Evolutionary conservation across 2,888 invertebrate species (phyloP).

Genomic region (Balanococcus diminutus): DNA sequence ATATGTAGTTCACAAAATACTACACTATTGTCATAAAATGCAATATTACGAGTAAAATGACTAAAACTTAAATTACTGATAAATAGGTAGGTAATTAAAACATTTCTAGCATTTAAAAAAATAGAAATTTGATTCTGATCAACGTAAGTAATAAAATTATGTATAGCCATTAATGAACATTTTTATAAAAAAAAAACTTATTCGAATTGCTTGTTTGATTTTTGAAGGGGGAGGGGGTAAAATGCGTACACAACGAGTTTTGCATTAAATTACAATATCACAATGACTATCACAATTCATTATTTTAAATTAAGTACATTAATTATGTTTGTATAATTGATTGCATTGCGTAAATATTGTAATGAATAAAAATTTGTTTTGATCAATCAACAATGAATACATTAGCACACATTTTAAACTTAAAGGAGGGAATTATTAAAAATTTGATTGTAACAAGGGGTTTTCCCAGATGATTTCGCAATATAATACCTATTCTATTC

Average conservation of each 20-base stretch:
- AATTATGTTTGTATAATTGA: slow-evolving; percentile 3
- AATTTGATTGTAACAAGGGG: background rate
- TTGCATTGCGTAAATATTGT: background rate
- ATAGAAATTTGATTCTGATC: background rate
- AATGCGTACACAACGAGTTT: background rate
- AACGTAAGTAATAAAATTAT: background rate
- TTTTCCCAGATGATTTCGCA: background rate
- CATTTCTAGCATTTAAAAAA: background rate
- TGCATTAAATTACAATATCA: slow-evolving; percentile 27
- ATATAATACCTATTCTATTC: background rate
- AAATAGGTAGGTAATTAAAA: background rate
- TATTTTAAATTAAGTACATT: slow-evolving; percentile 22
- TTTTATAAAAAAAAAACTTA: background rate
- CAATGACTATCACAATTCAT: slow-evolving; percentile 27
- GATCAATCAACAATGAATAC: slow-evolving; percentile 32
- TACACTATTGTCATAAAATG: background rate
- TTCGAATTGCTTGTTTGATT: background rate
- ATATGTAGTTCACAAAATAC: background rate
- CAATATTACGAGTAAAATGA: slow-evolving; percentile 16
- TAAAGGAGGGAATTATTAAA: background rate
- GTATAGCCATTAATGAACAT: background rate
- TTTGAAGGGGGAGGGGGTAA: too few species aligned
- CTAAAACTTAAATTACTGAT: slow-evolving; percentile 20
- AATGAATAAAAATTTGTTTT: background rate
- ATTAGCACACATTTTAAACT: background rate